Percentiles rank a stretch among this genome's conserved stretches.
phyloP scores from a whole-genome alignment of 2,888 invertebrate genomes.

The Blastobasis lacticolella region DNA sequence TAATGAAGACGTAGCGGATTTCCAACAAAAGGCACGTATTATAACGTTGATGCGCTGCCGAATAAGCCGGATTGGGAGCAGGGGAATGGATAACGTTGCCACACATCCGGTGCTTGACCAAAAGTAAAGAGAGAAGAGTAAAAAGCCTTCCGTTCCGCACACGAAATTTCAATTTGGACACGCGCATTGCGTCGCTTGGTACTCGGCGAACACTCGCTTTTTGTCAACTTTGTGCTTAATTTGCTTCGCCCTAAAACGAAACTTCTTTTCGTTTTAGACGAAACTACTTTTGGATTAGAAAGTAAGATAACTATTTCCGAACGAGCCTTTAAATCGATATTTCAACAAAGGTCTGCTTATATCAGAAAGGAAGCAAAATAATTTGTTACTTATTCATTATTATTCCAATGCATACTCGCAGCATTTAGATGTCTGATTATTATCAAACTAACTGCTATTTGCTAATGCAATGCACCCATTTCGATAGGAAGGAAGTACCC shows the following conservation, averaged over 20 bases:
- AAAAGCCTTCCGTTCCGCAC: slow-evolving; percentile 66
- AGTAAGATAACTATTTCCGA: too few species aligned
- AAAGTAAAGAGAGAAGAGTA: slow-evolving; percentile 23
- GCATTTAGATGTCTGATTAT: too few species aligned
- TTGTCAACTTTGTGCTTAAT: slow-evolving; percentile 62
- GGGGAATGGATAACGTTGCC: slow-evolving; percentile 35
- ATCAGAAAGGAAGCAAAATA: too few species aligned
- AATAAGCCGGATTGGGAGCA: slow-evolving; percentile 24
- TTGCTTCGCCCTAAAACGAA: slow-evolving; percentile 41
- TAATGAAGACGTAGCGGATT: slow-evolving; percentile 13
- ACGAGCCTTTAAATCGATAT: too few species aligned
- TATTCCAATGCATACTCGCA: too few species aligned
- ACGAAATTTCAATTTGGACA: slow-evolving; percentile 55
- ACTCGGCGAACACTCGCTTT: slow-evolving; percentile 16
- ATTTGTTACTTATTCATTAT: too few species aligned
- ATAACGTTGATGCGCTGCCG: slow-evolving; percentile 23
- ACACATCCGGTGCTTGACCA: slow-evolving; percentile 62
- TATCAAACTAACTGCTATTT: not conserved
- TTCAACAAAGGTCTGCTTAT: too few species aligned
- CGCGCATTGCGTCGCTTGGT: slow-evolving; percentile 23
- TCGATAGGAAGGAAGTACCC: slow-evolving; percentile 10
- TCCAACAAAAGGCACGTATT: slow-evolving; percentile 21
- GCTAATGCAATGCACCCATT: not conserved
- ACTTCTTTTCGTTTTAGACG: too few species aligned
- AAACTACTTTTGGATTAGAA: too few species aligned